Conservation (phyloP, 37 sponge, comb jelly and placozoan species). For the Haliclona indistincta region DNA sequence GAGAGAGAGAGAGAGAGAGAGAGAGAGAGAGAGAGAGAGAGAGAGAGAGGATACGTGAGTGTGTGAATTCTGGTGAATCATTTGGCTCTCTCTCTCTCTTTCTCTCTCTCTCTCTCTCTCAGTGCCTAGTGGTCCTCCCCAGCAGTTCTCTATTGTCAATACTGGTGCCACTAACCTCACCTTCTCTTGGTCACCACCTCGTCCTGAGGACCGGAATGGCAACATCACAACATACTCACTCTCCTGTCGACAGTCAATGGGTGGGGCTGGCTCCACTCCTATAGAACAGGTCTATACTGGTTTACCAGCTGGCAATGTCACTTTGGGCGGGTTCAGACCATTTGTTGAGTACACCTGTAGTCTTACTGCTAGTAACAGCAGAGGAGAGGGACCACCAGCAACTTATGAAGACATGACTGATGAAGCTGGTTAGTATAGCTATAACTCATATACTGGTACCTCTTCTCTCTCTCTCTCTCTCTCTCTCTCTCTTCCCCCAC, state of each 20-base stretch:
- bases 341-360: not conserved
- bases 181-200: not conserved
- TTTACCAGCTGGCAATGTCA: not conserved
- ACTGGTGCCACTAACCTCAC: not conserved
- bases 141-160: not conserved
- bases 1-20: too few species aligned
- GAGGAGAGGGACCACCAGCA: not conserved
- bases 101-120: constrained; percentile 2
- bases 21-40: too few species aligned
- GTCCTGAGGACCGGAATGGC: not conserved
- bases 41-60: too few species aligned
- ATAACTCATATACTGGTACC: not conserved
- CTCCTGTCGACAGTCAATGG: not conserved
- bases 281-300: not conserved
- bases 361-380: not conserved
- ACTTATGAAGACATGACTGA: not conserved
- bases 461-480: not conserved
- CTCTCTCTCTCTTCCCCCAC: not conserved
- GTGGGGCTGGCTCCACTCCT: not conserved
- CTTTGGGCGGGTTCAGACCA: not conserved
- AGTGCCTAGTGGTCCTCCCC: not conserved
- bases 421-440: not conserved
- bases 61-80: too few species aligned
- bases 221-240: not conserved
- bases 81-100: not conserved